A percentile compares a stretch with the other conserved stretches of the same genome.
Conservation (phyloP, 2,113 vertebrate species). For the Propithecus coquereli region DNA sequence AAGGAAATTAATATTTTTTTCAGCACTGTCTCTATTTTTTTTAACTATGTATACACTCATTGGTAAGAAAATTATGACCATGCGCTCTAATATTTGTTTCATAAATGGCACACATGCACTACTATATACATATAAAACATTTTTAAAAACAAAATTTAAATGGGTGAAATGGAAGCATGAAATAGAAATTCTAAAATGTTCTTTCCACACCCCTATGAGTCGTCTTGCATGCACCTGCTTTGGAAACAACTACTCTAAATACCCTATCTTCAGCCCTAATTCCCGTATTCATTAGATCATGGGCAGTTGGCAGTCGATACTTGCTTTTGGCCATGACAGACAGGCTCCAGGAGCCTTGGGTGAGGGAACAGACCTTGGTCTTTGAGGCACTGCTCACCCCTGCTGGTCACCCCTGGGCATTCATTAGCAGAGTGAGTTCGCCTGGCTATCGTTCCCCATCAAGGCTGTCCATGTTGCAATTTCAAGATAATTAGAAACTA, state of each 20-base stretch:
- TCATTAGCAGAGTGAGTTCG: background rate
- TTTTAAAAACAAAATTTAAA: background rate
- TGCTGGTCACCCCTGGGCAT: background rate
- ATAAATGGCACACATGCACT: background rate
- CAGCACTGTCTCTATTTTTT: background rate
- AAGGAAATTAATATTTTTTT: background rate
- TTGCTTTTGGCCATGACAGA: background rate
- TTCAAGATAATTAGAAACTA: background rate
- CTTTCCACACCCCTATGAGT: background rate
- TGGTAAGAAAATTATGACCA: background rate
- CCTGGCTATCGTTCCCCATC: background rate
- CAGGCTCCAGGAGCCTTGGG: background rate
- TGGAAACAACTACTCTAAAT: background rate
- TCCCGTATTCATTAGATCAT: background rate
- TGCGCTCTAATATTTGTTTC: background rate
- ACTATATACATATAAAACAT: background rate
- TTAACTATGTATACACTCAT: background rate
- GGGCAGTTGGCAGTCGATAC: background rate
- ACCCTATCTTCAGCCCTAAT: background rate
- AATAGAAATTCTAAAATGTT: background rate
- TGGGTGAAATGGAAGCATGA: background rate
- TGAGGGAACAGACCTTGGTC: background rate
- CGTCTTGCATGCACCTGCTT: too few relatives aligned
- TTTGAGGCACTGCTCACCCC: background rate
- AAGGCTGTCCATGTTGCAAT: background rate